Percentiles rank a stretch among this genome's conserved stretches.
Conservation (phyloP, 2,888 invertebrate genomes). For the Conomelus anceps region DNA sequence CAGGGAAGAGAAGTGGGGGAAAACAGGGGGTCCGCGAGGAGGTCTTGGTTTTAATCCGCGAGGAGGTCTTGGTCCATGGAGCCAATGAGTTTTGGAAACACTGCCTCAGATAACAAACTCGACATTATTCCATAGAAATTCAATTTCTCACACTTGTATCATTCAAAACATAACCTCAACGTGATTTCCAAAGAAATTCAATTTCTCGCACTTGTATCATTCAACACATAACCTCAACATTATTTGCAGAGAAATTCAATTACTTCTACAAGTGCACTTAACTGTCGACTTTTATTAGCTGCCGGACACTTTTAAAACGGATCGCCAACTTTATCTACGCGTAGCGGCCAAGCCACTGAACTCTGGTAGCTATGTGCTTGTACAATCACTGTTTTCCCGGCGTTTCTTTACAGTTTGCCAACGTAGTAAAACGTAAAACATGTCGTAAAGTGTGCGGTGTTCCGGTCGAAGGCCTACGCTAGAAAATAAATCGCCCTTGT, state of each 20-base stretch:
- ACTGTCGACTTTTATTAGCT: not conserved
- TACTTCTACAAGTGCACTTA: not conserved
- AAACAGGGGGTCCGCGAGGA: too few species aligned
- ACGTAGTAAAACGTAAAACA: not conserved
- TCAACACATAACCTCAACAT: too few species aligned
- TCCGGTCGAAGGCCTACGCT: not conserved
- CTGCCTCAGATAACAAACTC: too few species aligned
- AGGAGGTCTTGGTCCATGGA: too few species aligned
- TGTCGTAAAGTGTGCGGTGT: not conserved
- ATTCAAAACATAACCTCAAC: too few species aligned
- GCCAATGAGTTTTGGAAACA: too few species aligned
- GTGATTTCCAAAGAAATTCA: too few species aligned
- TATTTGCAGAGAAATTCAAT: not conserved
- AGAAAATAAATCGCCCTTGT: not conserved
- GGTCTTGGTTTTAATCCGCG: too few species aligned
- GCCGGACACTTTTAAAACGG: not conserved
- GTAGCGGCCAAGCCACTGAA: not conserved
- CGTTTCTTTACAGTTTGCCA: not conserved
- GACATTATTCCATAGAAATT: too few species aligned
- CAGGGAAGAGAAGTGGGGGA: too few species aligned
- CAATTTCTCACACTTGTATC: too few species aligned
- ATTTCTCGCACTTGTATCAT: too few species aligned
- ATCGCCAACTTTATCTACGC: not conserved
- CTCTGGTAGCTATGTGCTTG: not conserved
- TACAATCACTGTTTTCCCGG: not conserved